Conservation (phyloP, 2,888 invertebrate genomes). For the Lasioglossum zephyrum region DNA sequence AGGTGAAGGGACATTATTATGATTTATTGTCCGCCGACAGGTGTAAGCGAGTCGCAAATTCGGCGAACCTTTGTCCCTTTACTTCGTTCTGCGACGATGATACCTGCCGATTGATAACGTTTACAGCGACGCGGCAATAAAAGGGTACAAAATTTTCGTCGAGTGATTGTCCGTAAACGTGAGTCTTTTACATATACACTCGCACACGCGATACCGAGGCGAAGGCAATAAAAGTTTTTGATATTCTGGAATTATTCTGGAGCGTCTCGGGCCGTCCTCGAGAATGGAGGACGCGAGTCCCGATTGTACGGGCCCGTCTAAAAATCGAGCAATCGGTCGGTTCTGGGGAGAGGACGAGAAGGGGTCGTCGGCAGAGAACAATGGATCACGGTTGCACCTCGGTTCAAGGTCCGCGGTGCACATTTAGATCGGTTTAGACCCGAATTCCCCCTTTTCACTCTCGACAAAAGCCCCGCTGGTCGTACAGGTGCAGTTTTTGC, state of each 20-base stretch:
- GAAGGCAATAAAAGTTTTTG: constrained; percentile 36
- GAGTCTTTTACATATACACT: constrained; percentile 24
- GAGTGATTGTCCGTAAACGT: constrained; percentile 13
- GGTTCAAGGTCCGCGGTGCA: constrained; percentile 70
- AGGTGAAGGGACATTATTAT: not conserved
- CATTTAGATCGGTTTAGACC: constrained; percentile 65
- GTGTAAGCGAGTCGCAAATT: not conserved
- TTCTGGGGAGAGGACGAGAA: constrained; percentile 63
- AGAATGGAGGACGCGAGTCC: constrained; percentile 60
- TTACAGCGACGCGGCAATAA: constrained; percentile 24
- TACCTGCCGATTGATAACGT: constrained; percentile 1
- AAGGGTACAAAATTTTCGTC: constrained; percentile 24
- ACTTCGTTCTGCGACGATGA: no score
- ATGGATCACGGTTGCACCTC: constrained; percentile 69
- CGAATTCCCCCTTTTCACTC: constrained; percentile 46
- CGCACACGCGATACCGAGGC: not conserved
- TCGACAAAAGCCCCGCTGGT: constrained; percentile 54
- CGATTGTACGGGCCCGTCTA: constrained; percentile 65
- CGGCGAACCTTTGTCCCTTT: no score
- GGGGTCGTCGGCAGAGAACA: constrained; percentile 75
- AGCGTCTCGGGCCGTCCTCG: constrained; percentile 53
- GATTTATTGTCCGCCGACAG: constrained; percentile 1
- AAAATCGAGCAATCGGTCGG: constrained; percentile 72
- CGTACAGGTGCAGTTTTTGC: constrained; percentile 50
- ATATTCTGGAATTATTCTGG: constrained; percentile 44